Conservation (phyloP, 1,140 invertebrate genomes). For the Drusus annulatus region DNA sequence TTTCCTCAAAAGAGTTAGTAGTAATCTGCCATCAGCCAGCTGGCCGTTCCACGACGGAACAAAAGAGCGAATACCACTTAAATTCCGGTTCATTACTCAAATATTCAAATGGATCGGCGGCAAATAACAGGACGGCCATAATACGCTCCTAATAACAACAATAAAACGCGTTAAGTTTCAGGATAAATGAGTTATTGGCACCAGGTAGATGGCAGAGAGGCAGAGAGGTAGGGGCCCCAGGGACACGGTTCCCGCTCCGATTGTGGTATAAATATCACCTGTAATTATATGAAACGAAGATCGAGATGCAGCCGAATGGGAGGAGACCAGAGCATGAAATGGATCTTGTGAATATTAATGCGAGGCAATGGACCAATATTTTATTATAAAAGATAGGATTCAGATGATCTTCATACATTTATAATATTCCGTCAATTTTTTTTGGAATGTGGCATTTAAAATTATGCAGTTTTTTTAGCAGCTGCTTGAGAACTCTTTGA, state of each 20-base stretch:
- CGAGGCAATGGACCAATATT: too few species aligned
- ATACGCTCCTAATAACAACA: conserved; percentile 40
- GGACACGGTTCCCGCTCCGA: conserved; percentile 24
- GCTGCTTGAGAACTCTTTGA: too few species aligned
- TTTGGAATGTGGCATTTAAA: too few species aligned
- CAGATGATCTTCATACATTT: too few species aligned
- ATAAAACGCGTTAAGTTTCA: conserved; percentile 30
- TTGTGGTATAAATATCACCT: conserved; percentile 47
- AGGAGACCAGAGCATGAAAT: not conserved
- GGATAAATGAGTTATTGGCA: conserved; percentile 25
- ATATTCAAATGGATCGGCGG: conserved; percentile 42
- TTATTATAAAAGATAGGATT: too few species aligned
- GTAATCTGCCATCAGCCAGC: not conserved
- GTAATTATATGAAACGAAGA: conserved; percentile 38
- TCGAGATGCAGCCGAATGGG: conserved; percentile 18
- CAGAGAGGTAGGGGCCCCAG: not conserved
- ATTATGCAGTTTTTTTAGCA: too few species aligned
- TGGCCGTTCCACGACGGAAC: not conserved
- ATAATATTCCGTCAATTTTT: too few species aligned
- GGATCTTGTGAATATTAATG: not conserved
- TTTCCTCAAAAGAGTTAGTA: too few species aligned
- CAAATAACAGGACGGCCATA: conserved; percentile 35
- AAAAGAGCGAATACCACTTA: conserved; percentile 25
- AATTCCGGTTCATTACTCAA: conserved; percentile 40
- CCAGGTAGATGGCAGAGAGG: not conserved